These are phyloP conservation scores for Myotis planiceps DNA, from an alignment of 2,797 vertebrate species.

Conservation along the genomic window DNA sequence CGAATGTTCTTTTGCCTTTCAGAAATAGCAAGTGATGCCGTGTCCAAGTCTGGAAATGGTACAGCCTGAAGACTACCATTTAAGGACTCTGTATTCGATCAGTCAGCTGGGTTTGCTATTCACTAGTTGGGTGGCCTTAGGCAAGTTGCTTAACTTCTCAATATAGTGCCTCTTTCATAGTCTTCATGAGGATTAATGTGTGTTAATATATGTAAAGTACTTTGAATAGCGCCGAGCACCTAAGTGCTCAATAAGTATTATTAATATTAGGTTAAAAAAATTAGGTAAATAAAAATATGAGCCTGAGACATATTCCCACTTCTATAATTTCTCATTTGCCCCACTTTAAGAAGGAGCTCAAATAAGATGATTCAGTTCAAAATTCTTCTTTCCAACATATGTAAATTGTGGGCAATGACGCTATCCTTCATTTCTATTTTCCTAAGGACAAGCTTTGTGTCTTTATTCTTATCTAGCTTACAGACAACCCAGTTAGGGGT, in stretches of 20 bases:
- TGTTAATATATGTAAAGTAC: background rate
- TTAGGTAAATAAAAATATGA: background rate
- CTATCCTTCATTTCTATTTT: background rate
- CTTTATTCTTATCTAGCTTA: background rate
- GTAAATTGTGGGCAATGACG: background rate
- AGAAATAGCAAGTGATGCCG: background rate
- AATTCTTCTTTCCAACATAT: background rate
- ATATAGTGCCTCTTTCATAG: background rate
- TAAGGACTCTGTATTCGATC: background rate
- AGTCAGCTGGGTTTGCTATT: background rate
- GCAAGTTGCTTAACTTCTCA: background rate
- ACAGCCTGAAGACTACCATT: background rate
- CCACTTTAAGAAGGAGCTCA: background rate
- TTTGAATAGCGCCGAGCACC: background rate
- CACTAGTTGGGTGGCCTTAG: background rate
- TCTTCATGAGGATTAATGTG: background rate
- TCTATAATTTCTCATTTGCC: background rate
- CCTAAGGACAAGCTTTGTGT: background rate
- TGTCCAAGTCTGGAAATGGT: background rate
- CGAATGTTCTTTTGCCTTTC: background rate
- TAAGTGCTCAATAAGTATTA: background rate
- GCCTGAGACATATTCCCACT: background rate
- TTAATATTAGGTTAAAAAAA: background rate
- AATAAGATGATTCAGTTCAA: background rate
- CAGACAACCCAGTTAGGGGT: background rate